phyloP scores from a whole-genome alignment of 2,797 vertebrate genomes.

The Mallotus villosus region DNA sequence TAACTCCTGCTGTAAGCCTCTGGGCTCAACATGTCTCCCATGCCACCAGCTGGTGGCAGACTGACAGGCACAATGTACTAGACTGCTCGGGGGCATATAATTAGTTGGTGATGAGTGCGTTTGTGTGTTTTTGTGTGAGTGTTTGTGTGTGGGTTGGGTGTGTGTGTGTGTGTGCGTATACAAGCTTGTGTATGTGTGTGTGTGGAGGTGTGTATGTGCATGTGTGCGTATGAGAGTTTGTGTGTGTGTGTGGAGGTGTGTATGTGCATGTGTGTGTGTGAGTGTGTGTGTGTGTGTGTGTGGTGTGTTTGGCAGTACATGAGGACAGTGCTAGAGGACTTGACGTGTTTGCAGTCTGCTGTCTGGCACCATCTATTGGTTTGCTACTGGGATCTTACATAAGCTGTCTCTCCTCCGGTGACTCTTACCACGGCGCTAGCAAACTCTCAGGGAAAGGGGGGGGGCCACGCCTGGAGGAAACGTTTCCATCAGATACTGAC shows the following conservation, averaged over 20 bases:
- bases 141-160: constrained; percentile 13
- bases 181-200: not conserved
- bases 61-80: constrained; percentile 76
- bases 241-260: not conserved
- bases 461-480: no score
- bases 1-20: constrained; percentile 72
- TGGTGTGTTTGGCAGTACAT: not conserved
- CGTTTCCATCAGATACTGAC: no score
- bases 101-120: constrained; percentile 59
- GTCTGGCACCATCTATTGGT: not conserved
- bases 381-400: no score
- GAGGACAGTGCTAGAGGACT: no score
- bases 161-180: constrained; percentile 7
- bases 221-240: not conserved
- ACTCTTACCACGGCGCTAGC: not conserved
- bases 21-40: constrained; percentile 78
- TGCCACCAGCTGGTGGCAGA: constrained; percentile 78
- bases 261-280: not conserved
- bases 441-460: not conserved
- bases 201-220: not conserved
- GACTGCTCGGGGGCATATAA: constrained; percentile 67
- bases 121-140: constrained; percentile 8
- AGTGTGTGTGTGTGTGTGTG: not conserved
- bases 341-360: not conserved
- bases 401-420: no score